Conservation (phyloP, 2,113 vertebrate species). For the Heloderma charlesbogerti region DNA sequence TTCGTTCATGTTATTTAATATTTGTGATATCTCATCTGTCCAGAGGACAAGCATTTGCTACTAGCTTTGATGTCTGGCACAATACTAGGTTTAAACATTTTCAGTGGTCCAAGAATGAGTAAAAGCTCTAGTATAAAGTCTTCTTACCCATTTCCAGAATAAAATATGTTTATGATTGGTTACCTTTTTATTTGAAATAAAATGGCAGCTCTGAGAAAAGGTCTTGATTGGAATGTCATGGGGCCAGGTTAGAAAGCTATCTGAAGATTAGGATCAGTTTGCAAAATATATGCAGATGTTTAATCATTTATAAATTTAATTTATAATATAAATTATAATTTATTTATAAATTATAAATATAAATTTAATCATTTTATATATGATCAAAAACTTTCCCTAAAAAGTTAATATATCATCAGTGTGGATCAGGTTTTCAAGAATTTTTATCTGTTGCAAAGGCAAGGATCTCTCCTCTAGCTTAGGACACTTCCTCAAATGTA, state of each 20-base stretch:
- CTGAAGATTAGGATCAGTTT: constrained; percentile 23
- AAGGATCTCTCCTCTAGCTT: background rate
- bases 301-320: no score
- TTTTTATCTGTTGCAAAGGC: rapidly evolving
- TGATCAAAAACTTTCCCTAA: background rate
- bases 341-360: no score
- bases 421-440: background rate
- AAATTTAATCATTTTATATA: no score
- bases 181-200: constrained; percentile 37
- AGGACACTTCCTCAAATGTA: background rate
- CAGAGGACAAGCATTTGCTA: constrained; percentile 19
- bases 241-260: background rate
- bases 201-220: background rate
- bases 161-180: constrained; percentile 3
- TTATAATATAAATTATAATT: no score
- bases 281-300: constrained; percentile 25
- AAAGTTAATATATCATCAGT: background rate
- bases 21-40: background rate
- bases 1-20: background rate
- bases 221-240: background rate
- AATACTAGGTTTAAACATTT: constrained; percentile 14
- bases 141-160: background rate
- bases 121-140: background rate
- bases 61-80: constrained; percentile 27
- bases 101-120: background rate